These are phyloP conservation scores for Balearica regulorum DNA, from an alignment of 2,797 vertebrate genomes.

Conservation along the genomic window DNA sequence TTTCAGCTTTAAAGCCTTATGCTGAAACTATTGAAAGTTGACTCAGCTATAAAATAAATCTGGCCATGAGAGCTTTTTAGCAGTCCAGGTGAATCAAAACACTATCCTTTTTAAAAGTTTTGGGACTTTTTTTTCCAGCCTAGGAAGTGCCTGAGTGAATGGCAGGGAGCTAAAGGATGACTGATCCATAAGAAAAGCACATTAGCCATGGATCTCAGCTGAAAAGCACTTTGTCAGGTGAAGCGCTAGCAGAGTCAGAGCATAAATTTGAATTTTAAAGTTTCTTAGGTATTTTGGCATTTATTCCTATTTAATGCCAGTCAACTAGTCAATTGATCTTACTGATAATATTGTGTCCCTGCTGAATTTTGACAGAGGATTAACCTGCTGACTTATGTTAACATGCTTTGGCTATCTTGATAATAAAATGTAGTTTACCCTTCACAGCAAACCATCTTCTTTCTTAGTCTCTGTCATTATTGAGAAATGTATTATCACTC, in stretches of 20 bases:
- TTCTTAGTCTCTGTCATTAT: not conserved
- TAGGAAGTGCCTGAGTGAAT: not conserved
- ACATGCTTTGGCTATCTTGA: not conserved
- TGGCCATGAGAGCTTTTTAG: not conserved
- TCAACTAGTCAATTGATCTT: not conserved
- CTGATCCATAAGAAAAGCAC: not conserved
- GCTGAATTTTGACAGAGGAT: not conserved
- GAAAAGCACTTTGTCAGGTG: not conserved
- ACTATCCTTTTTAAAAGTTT: not conserved
- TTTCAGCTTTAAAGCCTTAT: not conserved
- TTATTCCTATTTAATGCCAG: not conserved
- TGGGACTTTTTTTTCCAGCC: not conserved
- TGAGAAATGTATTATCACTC: not conserved
- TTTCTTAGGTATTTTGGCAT: not conserved
- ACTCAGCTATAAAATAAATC: not conserved
- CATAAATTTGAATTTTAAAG: not conserved
- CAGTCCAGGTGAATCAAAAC: not conserved
- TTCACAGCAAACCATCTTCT: not conserved
- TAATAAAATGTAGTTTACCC: not conserved
- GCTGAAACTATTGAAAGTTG: not conserved
- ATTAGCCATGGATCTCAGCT: not conserved
- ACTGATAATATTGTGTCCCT: not conserved
- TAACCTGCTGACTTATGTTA: not conserved
- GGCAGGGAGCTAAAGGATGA: not conserved
- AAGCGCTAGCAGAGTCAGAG: not conserved